These are phyloP conservation scores for Ceratina australensis DNA, from an alignment of 1,140 invertebrate species.

Conservation along the genomic window DNA sequence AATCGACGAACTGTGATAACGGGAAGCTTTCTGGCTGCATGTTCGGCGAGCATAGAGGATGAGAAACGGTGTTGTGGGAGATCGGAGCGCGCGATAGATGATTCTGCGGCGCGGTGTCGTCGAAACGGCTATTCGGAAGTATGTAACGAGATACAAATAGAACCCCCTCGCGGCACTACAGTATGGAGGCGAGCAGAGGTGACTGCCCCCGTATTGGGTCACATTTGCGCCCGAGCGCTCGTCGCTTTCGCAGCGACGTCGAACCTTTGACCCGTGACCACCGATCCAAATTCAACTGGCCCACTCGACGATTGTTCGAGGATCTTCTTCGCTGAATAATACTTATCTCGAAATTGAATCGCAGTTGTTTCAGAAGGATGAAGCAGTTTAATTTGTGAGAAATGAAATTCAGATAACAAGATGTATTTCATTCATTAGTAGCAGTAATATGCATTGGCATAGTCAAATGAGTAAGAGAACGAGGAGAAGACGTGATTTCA, in stretches of 20 bases:
- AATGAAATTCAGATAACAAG: too few relatives aligned
- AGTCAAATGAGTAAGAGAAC: too few relatives aligned
- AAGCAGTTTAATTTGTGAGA: too few relatives aligned
- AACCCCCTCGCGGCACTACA: slow-evolving; percentile 65
- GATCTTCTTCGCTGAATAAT: background rate
- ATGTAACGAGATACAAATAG: slow-evolving; percentile 74
- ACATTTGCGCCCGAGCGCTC: slow-evolving; percentile 61
- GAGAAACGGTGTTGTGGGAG: background rate
- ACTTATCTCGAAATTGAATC: too few relatives aligned
- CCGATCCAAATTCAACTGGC: slow-evolving; percentile 34
- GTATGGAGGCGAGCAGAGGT: slow-evolving; percentile 58
- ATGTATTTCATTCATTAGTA: too few relatives aligned
- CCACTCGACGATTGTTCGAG: background rate
- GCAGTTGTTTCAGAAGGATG: too few relatives aligned
- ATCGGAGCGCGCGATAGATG: slow-evolving; percentile 28
- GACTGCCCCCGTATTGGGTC: slow-evolving; percentile 70
- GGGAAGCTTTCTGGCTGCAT: too few relatives aligned
- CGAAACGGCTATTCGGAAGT: slow-evolving; percentile 61
- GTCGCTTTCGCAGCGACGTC: slow-evolving; percentile 43
- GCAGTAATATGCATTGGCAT: too few relatives aligned
- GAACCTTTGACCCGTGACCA: slow-evolving; percentile 53
- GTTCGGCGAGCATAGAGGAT: too few relatives aligned
- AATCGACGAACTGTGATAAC: too few relatives aligned
- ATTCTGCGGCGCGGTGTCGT: slow-evolving; percentile 33
- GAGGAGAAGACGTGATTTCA: too few relatives aligned